Conservation (phyloP, 1,140 invertebrate species). For the Drosophila sucinea region DNA sequence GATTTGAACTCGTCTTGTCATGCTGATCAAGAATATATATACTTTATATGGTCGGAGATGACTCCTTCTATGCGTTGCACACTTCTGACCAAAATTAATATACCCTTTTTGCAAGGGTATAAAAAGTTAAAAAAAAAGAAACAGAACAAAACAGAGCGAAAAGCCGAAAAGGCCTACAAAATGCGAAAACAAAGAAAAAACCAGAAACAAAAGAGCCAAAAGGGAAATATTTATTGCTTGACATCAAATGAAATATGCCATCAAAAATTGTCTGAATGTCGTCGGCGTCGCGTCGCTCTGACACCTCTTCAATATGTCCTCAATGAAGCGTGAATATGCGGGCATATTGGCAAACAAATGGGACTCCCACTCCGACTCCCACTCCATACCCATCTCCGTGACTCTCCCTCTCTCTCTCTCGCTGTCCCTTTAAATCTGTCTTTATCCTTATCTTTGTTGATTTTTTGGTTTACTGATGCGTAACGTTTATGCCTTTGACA, state of each 20-base stretch:
- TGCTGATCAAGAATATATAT: too few relatives aligned
- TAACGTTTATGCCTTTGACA: conserved; percentile 44
- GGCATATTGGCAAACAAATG: conserved; percentile 26
- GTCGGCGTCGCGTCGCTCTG: conserved; percentile 25
- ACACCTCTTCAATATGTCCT: conserved; percentile 70
- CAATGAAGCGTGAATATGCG: conserved; percentile 72
- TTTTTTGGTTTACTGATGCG: conserved; percentile 22
- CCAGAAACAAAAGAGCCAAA: conserved; percentile 25
- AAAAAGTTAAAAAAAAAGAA: neutral
- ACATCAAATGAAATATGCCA: conserved; percentile 75
- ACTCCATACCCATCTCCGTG: conserved; percentile 20
- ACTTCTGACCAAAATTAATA: too few relatives aligned
- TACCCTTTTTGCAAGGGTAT: too few relatives aligned
- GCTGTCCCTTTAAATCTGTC: conserved; percentile 1
- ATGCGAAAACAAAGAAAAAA: conserved; percentile 38
- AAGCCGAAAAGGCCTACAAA: conserved; percentile 27
- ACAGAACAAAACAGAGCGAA: neutral
- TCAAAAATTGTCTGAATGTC: conserved; percentile 74
- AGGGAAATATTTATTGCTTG: conserved; percentile 73
- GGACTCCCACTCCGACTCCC: neutral
- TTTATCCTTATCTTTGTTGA: conserved; percentile 23
- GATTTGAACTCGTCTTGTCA: too few relatives aligned
- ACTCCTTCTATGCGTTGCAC: too few relatives aligned
- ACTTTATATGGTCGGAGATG: too few relatives aligned
- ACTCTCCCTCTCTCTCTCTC: neutral